Evolutionary conservation across 2,888 invertebrate genomes (phyloP), one percentile per base, ranked within the genome.

Genomic region (Oxycera nigricornis): DNA sequence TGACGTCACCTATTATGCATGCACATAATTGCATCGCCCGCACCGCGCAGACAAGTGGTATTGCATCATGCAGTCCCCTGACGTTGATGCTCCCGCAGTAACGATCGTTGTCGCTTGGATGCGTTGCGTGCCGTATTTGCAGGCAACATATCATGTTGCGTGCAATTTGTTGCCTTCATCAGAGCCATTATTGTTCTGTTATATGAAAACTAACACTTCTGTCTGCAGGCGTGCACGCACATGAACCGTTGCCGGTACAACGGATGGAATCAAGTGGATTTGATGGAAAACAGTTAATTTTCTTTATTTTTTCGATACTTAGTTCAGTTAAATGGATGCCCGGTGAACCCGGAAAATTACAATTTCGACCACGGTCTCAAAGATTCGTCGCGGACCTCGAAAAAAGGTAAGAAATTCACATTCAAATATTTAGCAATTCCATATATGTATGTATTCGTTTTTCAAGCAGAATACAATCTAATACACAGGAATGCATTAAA

Each of bases 1-100:
- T 70, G 70, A 70, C 70, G 70, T 70, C 70, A 70, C 26, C 22
- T 55, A 55, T 70, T 70, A 70, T 70, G 70, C 31, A 52, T 52
- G 35, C 31, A 39, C 30, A 28, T 14, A 59, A 24, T 39, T 65
- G 67, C 46, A 46, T 9, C 20, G 62, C 30, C 31, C 30, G 41
- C 65, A n/a, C 20, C 28, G 30, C 50, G 9, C 46, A 17, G 17
- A 9, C 70, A 70, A 31, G 31, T 35, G 31, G 24, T 52, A 24
- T 70, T 70, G 55, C 70, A 70, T 70, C 70, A 70, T 55, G 4
- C 14, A 17, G 11, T 61, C 61, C 30, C 2, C 14, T 9, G 62
- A 20, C 35, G 35, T 39, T 35, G 9, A 2, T 35, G 30, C 24
- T 57, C 61, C 22, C 17, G 57, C 57, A 22, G 20, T 9, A 14